Evolutionary conservation across 1,140 invertebrate genomes (phyloP).

Genomic region (Eulimnadia texana): DNA sequence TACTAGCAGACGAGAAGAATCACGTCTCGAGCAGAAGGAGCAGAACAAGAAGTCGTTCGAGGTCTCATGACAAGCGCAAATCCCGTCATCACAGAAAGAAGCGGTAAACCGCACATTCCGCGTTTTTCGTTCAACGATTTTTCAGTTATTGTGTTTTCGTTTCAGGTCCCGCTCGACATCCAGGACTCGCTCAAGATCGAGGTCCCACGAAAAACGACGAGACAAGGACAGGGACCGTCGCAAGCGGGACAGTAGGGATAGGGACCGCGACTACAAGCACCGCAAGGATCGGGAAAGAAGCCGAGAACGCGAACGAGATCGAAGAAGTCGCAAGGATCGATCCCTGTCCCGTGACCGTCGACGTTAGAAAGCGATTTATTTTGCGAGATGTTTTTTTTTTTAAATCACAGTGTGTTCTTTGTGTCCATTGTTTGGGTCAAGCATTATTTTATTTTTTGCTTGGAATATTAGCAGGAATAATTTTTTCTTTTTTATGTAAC

Average conservation of each 20-base stretch:
- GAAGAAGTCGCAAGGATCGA: not conserved
- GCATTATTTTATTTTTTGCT: too few relatives aligned
- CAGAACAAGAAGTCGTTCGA: conserved; percentile 1
- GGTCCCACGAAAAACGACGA: not conserved
- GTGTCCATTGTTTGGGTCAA: too few relatives aligned
- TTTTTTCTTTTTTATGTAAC: too few relatives aligned
- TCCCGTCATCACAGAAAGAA: conserved; percentile 7
- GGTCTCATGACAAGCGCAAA: conserved; percentile 4
- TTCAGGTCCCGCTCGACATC: conserved; percentile 20
- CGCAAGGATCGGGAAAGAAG: not conserved
- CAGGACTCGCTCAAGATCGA: not conserved
- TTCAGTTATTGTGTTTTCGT: too few relatives aligned
- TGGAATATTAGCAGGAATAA: too few relatives aligned
- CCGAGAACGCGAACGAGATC: conserved; percentile 5
- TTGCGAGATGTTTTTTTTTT: too few relatives aligned
- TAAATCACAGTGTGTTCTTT: too few relatives aligned
- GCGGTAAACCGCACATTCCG: conserved; percentile 12
- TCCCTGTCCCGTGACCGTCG: conserved; percentile 4
- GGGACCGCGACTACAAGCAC: not conserved
- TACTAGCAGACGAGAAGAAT: conserved; percentile 6
- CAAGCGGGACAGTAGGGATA: conserved; percentile 2
- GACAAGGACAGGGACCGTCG: not conserved
- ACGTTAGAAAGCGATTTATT: too few relatives aligned
- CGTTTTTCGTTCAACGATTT: too few relatives aligned
- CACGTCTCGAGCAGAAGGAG: not conserved